phyloP scores from a whole-genome alignment of 2,113 vertebrate species.

The Bucco capensis region DNA sequence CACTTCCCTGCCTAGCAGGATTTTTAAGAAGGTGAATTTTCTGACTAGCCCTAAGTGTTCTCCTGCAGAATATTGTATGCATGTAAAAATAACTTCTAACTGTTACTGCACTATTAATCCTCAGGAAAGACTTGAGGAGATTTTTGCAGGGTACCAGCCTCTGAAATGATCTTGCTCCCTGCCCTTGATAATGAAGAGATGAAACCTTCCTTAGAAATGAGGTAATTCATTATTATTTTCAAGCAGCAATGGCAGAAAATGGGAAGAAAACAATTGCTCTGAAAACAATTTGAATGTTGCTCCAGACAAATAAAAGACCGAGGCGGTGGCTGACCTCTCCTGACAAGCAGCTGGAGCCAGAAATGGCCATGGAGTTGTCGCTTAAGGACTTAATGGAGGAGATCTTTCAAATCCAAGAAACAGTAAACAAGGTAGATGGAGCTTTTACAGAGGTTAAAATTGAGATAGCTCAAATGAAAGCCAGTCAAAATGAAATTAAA shows the following conservation, averaged over 20 bases:
- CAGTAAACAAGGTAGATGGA: slow-evolving; percentile 71
- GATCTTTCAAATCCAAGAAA: slow-evolving; percentile 69
- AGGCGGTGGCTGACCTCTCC: slow-evolving; percentile 57
- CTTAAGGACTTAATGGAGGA: slow-evolving; percentile 67
- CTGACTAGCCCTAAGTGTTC: neutral
- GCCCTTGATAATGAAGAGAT: slow-evolving; percentile 19
- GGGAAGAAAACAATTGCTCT: slow-evolving; percentile 49
- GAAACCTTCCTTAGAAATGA: slow-evolving; percentile 40
- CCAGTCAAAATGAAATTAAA: slow-evolving; percentile 67
- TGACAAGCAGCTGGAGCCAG: slow-evolving; percentile 66
- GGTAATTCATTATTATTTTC: slow-evolving; percentile 52
- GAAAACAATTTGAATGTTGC: slow-evolving; percentile 64
- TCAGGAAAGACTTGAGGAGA: neutral
- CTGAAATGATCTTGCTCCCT: neutral
- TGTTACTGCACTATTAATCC: neutral
- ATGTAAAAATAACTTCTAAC: neutral
- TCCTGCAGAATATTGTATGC: neutral
- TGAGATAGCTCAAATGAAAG: slow-evolving; percentile 70
- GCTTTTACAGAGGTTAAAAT: slow-evolving; percentile 68
- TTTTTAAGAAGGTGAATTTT: neutral
- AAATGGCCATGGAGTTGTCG: slow-evolving; percentile 18
- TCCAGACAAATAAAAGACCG: slow-evolving; percentile 66
- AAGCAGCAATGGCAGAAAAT: slow-evolving; percentile 18
- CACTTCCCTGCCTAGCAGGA: neutral
- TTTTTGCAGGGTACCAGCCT: neutral